Conservation (phyloP, 2,113 vertebrate genomes). For the Emydura subglobosa region DNA sequence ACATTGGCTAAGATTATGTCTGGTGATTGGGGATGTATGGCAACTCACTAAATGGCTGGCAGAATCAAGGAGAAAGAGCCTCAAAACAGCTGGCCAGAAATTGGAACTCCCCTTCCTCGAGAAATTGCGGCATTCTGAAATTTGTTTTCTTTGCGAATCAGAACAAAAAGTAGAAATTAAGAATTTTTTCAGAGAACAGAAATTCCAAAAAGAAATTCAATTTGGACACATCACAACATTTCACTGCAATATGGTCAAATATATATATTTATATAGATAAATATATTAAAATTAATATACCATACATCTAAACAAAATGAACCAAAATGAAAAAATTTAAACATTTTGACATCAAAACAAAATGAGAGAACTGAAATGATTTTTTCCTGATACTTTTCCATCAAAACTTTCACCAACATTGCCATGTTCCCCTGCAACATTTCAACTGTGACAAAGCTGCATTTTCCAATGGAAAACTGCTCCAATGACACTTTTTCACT, state of each 20-base stretch:
- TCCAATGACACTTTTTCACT: not conserved
- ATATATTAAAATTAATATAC: slow-evolving; percentile 33
- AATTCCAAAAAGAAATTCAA: not conserved
- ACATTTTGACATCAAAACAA: slow-evolving; percentile 48
- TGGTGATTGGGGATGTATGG: not conserved
- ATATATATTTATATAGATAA: not conserved
- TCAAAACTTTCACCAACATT: not conserved
- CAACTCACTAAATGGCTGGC: not conserved
- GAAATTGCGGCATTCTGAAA: not conserved
- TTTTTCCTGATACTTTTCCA: slow-evolving; percentile 13
- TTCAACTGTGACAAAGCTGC: slow-evolving; percentile 12
- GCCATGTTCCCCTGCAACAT: rapidly evolving
- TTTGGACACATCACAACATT: slow-evolving; percentile 20
- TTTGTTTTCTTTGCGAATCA: not conserved
- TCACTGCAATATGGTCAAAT: slow-evolving; percentile 24
- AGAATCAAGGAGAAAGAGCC: not conserved
- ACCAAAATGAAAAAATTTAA: slow-evolving; percentile 32
- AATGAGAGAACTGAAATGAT: slow-evolving; percentile 17
- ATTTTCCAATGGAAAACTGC: slow-evolving; percentile 30
- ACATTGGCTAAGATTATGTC: not conserved
- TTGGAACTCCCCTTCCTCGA: not conserved
- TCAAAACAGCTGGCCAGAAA: not conserved
- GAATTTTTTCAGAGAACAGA: not conserved
- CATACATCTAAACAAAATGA: slow-evolving; percentile 53
- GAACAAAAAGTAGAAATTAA: not conserved